Base-by-base conservation (phyloP, 2,113 vertebrate genomes). In the Piaya cayana region DNA sequence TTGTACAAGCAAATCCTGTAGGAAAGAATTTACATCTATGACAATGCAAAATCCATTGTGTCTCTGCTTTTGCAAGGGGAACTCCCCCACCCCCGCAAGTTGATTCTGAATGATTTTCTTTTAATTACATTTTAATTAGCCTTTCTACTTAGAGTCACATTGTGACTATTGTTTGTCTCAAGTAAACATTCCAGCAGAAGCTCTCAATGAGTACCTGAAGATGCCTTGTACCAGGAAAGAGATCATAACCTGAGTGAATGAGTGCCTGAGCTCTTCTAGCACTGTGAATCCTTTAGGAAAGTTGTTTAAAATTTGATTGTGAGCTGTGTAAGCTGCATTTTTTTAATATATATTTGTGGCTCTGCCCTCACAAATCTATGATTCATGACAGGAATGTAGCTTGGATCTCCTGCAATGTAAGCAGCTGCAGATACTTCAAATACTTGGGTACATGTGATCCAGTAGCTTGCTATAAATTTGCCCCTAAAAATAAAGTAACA, bases 401-500 rank as follows among this genome's bases (percentile, higher is more conserved):
- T 97, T 97, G 97, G 98, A 98, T 97, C 98, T 98, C 96, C 92
- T 97, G 98, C 98, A 97, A 98, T 98, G 98, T 97, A 97, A 98
- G 98, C 98, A 98, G 98, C 98, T 98, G 98, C 97, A 98, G 98
- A 98, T 98, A 97, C 95, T 98, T 98, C 92, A 96, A 97, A 98
- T 98, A 96, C 96, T 98, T 98, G 91, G 96, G 98, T 97, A 96
- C 98, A 98, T 98, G 98, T 98, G 98, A 98, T 98, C 98, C 94
- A 95, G 96, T 96, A 97, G 97, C 98, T 98, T 97, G 96, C 98
- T 98, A 98, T 98, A 98, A 98, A 98, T 98, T 98, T 98, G 97
- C 92, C 98, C 97, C 98, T 98, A 98, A 98, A 98, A 98, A 98
- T 98, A 98, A 98, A 98, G 97, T 96, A 98, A 98, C 97, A 98